Base-by-base conservation (phyloP, 1,140 invertebrate genomes). In the Chrysopa pallens region DNA sequence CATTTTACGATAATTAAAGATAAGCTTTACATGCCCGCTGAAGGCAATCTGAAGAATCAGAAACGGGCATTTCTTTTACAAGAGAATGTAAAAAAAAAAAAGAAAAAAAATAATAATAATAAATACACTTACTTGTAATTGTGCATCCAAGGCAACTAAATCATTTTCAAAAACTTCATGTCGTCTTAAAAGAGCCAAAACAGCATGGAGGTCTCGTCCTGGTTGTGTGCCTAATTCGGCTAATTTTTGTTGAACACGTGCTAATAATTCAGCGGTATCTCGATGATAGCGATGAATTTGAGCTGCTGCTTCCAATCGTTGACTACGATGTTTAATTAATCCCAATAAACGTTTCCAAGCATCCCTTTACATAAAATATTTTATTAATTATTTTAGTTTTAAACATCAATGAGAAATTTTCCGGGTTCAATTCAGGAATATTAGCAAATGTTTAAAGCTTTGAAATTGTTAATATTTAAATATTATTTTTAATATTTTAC, bases 151-250 rank as follows among this genome's bases (percentile, higher is more conserved):
- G 0, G 89, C 91, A 3, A 93, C 76, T 9, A 97, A 60, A 62
- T 98, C 93, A 60, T 93, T 95, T 61, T 96, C 91, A 55, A 94
- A 90, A 4, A 84, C 82, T 64, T 96, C 90, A 58, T 96, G 92
- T 50, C 85, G 79, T 46, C 89, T 68, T 6, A 90, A 72, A 40
- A 92, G 63, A 0, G 78, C 76, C 42, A 89, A 60, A 13, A 89
- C 90, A 0, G 89, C 84, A 54, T 93, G 86, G 6, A 91, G 68
- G 63, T 96, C 90, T 36, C 84, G 63, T 6, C 89, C 90, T 5
- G 88, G 60, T 54, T 91, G 88, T 8, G 84, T 81, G 6, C 86
- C 81, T 29, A 93, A 70, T 5, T 76, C 79, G 4, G 81, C 76
- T 48, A 79, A 77, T 59, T 94, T 93, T 54, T 90, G 85, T 50